These are phyloP conservation scores for Henricia sp. DNA, from an alignment of 53 echinoderm and acorn worm species.

Conservation along the genomic window DNA sequence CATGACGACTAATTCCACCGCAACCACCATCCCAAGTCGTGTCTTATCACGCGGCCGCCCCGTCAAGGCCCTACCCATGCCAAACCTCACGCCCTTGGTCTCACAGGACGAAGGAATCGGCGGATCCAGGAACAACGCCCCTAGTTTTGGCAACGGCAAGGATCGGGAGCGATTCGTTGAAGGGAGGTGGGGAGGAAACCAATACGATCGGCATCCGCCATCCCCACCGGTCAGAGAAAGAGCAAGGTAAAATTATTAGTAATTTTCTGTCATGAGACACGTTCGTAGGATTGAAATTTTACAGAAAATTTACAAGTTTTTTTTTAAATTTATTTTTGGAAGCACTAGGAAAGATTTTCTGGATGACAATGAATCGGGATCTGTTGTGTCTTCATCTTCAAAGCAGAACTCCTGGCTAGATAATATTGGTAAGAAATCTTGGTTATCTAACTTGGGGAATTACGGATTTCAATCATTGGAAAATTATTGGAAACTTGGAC, in stretches of 20 bases:
- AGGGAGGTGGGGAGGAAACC: slow-evolving; percentile 68
- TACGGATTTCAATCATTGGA: too few species aligned
- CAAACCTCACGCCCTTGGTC: slow-evolving; percentile 80
- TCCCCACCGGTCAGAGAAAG: slow-evolving; percentile 89
- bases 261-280: too few species aligned
- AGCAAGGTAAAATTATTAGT: slow-evolving; percentile 41
- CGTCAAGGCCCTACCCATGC: slow-evolving; percentile 81
- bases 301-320: background rate
- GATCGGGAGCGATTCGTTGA: background rate
- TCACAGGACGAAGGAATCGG: slow-evolving; percentile 73
- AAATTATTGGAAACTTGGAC: too few species aligned
- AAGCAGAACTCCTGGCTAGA: slow-evolving; percentile 55
- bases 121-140: slow-evolving; percentile 4
- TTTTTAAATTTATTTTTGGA: too few species aligned
- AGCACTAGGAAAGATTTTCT: slow-evolving; percentile 18
- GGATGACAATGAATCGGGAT: background rate
- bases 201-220: slow-evolving; percentile 85
- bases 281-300: background rate
- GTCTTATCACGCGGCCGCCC: slow-evolving; percentile 74
- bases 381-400: slow-evolving; percentile 8
- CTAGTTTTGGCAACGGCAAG: slow-evolving; percentile 4
- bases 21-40: slow-evolving; percentile 44
- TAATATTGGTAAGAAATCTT: slow-evolving; percentile 44
- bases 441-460: too few species aligned
- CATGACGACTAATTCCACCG: slow-evolving; percentile 89